Conservation (phyloP, 92 coral and sea anemone species). For the Actinernus sp. region DNA sequence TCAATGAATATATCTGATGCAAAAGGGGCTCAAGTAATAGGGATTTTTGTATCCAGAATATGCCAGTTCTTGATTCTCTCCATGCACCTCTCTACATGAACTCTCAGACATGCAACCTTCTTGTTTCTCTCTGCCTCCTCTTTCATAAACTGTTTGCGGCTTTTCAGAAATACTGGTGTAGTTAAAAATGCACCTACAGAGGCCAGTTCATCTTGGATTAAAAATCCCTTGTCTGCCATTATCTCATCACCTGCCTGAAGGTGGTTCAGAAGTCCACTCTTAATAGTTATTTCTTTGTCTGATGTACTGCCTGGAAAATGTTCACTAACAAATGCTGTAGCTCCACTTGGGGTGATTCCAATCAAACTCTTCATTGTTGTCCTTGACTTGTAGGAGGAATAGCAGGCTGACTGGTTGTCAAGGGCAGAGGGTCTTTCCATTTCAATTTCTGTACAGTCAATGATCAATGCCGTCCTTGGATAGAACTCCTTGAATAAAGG, state of each 20-base stretch:
- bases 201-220: constrained; percentile 60
- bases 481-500: constrained; percentile 42
- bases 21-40: constrained; percentile 39
- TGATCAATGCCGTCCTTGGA: constrained; percentile 48
- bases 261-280: constrained; percentile 49
- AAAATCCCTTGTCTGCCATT: constrained; percentile 53
- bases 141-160: constrained; percentile 48
- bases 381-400: constrained; percentile 61
- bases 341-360: constrained; percentile 75
- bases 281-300: constrained; percentile 55
- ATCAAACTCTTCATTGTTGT: constrained; percentile 68
- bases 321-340: constrained; percentile 44
- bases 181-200: constrained; percentile 30
- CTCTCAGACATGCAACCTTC: constrained; percentile 55
- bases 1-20: constrained; percentile 65
- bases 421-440: constrained; percentile 77
- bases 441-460: constrained; percentile 71
- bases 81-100: constrained; percentile 67
- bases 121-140: constrained; percentile 61
- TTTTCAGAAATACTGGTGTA: constrained; percentile 49
- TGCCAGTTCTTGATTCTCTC: constrained; percentile 71
- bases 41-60: constrained; percentile 54
- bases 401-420: constrained; percentile 69
- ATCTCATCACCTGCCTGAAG: constrained; percentile 48
- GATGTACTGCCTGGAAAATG: constrained; percentile 54